Base-by-base conservation (phyloP, 1,140 invertebrate genomes). In the Musca vetustissima region DNA sequence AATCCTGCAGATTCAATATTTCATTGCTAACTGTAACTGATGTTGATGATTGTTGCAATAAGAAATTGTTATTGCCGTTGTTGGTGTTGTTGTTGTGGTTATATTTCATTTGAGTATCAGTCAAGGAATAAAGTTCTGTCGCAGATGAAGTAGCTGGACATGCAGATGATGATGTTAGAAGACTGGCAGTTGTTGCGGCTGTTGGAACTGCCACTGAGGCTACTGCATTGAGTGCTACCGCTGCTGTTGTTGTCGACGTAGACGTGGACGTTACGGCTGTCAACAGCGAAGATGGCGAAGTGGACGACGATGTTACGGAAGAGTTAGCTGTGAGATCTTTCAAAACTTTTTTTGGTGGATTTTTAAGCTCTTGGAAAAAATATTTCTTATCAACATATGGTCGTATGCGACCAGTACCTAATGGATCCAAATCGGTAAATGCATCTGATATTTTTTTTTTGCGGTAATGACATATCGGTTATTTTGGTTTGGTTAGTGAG, bases 381-480 rank as follows among this genome's bases (percentile, higher is more conserved):
- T 95, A 93, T 87, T 95, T 95, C 84, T 95, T 95, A 86, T 97
- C 94, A 74, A 96, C 88, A 85, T 95, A 96, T 53, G 94, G 94
- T 84, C 92, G 93, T 84, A 89, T 93, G 80, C 91, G 88, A 74
- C 94, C 93, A 72, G 93, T 94, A 77, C 94, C 93, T 76, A 97
- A 83, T 66, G 94, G 94, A 87, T 97, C 94, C 83, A 96, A 84
- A 83, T 96, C 94, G 43, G 92, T 95, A 85, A 96, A 96, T 72
- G 95, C 91, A 86, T 94, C 93, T 84, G 89, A 80, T 55, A 28
- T 28, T 28, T 28, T 28, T 28, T 28, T 72, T 84, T 83, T 69
- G 69, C 64, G 24, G 61, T 36, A 61, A 36, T 70, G 52, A 64
- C 28, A 68, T 57, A 43, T 43, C 36, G 36, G 36, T 43, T 43